Conservation (phyloP, 2,113 vertebrate genomes). For the Lagenorhynchus albirostris region DNA sequence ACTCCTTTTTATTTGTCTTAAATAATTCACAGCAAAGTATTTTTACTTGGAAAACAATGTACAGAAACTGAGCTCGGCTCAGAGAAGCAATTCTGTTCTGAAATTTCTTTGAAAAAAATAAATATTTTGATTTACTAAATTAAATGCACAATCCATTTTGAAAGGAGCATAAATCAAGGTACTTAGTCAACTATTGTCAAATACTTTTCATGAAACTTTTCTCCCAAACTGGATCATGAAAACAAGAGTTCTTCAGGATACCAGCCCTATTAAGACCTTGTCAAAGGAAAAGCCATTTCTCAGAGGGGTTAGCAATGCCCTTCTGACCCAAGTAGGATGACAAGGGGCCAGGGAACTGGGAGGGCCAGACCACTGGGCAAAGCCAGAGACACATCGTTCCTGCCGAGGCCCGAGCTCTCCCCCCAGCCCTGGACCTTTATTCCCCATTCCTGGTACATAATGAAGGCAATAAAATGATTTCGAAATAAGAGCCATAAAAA, state of each 20-base stretch:
- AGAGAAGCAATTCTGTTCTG: constrained; percentile 10
- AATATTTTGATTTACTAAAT: not conserved
- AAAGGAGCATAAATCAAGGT: not conserved
- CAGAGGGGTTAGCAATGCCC: not conserved
- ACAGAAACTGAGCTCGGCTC: not conserved
- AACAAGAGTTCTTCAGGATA: not conserved
- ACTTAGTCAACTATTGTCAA: not conserved
- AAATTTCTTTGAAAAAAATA: not conserved
- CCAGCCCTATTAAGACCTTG: not conserved
- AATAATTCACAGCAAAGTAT: not conserved
- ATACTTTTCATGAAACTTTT: not conserved
- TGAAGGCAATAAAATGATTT: constrained; percentile 16
- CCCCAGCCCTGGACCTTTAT: not conserved
- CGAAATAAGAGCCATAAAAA: not conserved
- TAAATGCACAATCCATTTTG: not conserved
- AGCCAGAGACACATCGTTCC: not conserved
- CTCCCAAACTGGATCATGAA: not conserved
- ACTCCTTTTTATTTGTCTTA: not conserved
- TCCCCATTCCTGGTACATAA: not conserved
- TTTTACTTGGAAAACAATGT: constrained; percentile 3
- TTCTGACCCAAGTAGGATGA: not conserved
- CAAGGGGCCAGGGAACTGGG: not conserved
- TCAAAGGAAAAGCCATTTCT: not conserved
- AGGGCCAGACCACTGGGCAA: not conserved
- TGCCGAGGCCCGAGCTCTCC: not conserved